Base-by-base conservation (phyloP, 2,888 invertebrate genomes). In the Andrena bucephala region DNA sequence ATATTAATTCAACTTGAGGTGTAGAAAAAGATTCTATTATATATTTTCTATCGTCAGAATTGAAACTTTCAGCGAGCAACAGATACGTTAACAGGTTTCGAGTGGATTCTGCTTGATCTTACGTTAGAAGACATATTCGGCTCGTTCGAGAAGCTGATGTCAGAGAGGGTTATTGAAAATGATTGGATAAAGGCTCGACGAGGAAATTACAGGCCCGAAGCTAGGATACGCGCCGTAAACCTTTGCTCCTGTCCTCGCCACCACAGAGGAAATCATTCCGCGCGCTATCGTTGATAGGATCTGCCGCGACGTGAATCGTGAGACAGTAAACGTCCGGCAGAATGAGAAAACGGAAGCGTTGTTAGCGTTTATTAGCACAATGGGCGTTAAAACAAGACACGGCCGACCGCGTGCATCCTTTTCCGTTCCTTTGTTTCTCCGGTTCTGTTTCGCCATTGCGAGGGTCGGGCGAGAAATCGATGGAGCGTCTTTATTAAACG, bases 341-440 rank as follows among this genome's bases (percentile, higher is more conserved):
- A 68, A 77, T 70, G 65, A 70, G 74, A 83, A 73, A 79, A 70
- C 80, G 81, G 78, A 79, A 67, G 73, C 60, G 67, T 79, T 67
- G 76, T 81, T 78, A 79, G 54, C 66, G 52, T 66, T 80, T 75
- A 84, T 87, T 84, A 81, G 80, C 66, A 60, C 70, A 73, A 80
- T 76, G 59, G 71, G 31, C 63, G 75, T 65, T 65, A 10, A 78
- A 80, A 54, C 59, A 75, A 81, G 76, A 80, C 63, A 75, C 52
- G 16, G 60, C 52, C 50, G 60, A 13, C 66, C 16, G 36, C 29
- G 29, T 20, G 63, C 54, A 63, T 73, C 20, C 29, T 50, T 50
- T 68, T 13, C 69, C 50, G 10, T 24, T 24, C 60, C 33, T 59
- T 66, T 82, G 48, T 66, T 52, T 59, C 57, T 7, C 42, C n/a